Percentiles rank a stretch among this genome's conserved stretches.
Conservation (phyloP, 2,113 vertebrate species). For the Prionailurus viverrinus region DNA sequence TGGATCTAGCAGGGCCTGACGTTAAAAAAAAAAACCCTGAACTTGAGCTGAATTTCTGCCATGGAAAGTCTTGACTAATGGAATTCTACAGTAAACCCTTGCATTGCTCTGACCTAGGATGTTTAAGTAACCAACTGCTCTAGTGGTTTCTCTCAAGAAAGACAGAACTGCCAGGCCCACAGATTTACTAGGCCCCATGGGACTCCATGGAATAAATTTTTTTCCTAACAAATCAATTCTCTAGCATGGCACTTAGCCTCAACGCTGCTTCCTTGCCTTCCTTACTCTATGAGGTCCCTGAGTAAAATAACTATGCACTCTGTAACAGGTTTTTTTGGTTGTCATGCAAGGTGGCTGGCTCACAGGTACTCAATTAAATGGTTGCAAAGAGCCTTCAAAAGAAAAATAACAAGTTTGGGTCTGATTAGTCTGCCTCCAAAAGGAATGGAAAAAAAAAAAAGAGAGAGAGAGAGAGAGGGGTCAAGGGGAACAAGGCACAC, state of each 20-base stretch:
- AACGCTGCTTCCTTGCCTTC: background rate
- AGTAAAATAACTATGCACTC: background rate
- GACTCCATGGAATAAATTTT: background rate
- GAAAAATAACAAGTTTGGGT: background rate
- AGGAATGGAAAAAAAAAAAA: background rate
- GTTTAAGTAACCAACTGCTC: background rate
- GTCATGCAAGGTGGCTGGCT: background rate
- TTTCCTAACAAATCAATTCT: background rate
- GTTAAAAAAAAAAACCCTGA: background rate
- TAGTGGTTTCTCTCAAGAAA: background rate
- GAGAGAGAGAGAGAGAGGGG: no score
- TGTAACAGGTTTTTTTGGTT: background rate
- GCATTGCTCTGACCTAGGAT: background rate
- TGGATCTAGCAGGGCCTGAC: background rate
- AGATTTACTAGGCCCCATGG: background rate
- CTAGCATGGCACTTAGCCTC: background rate
- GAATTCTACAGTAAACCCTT: background rate
- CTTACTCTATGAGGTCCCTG: background rate
- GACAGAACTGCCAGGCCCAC: background rate
- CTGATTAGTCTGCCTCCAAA: background rate
- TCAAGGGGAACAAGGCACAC: background rate
- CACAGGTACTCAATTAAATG: background rate
- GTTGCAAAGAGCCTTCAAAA: constrained; percentile 20
- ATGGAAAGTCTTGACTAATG: background rate
- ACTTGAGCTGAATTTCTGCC: constrained; percentile 5